These are phyloP conservation scores for Alcedo quadribrachys DNA, from an alignment of 2,797 vertebrate genomes.

Conservation along the genomic window DNA sequence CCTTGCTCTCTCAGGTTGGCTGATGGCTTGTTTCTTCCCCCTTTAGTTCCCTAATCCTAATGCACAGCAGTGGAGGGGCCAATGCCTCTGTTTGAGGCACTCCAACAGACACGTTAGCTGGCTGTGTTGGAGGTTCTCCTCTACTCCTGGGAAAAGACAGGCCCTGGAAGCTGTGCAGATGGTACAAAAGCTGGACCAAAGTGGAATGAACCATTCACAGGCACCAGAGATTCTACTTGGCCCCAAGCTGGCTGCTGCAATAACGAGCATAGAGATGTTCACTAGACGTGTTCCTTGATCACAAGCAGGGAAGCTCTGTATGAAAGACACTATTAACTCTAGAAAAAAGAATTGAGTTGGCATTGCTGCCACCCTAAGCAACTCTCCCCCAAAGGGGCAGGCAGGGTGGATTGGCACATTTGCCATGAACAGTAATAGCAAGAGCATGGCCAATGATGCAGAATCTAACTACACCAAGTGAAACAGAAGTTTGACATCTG, in stretches of 20 bases:
- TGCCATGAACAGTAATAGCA: neutral
- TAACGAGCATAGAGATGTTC: neutral
- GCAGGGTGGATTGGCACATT: neutral
- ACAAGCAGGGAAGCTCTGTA: neutral
- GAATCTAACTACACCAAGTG: neutral
- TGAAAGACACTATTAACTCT: neutral
- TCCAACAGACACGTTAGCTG: neutral
- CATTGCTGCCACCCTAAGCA: neutral
- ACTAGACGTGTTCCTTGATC: neutral
- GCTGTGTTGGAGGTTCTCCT: neutral
- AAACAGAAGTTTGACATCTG: neutral
- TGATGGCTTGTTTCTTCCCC: neutral
- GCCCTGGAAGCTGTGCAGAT: neutral
- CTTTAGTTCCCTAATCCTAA: neutral
- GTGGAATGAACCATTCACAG: neutral
- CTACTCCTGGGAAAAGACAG: fast-evolving
- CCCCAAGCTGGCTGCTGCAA: neutral
- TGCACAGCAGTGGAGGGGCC: neutral
- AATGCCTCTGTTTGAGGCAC: neutral
- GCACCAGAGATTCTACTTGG: neutral
- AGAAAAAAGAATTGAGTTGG: neutral
- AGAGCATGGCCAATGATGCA: neutral
- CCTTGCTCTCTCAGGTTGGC: neutral
- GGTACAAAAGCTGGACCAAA: neutral
- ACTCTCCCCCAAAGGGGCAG: neutral